Percentiles rank a stretch among this genome's conserved stretches.
Evolutionary conservation across 1,140 invertebrate genomes (phyloP).

Genomic region (Steinernema khuongi): DNA sequence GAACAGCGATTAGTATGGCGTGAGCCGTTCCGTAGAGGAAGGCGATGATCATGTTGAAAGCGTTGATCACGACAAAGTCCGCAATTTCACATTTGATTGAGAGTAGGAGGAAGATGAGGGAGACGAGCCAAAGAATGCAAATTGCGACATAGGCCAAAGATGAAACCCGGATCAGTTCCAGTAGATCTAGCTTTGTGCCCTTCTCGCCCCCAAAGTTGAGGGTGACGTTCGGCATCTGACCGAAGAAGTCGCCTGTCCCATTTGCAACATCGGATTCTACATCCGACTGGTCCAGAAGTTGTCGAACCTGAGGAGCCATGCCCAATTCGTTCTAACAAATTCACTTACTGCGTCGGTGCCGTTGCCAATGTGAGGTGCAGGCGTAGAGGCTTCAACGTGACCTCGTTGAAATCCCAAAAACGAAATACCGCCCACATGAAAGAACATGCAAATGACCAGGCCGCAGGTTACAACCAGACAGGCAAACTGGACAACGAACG

Average conservation of each 20-base stretch:
- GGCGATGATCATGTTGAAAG: constrained; percentile 42
- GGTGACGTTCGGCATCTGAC: constrained; percentile 36
- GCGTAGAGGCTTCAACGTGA: neutral
- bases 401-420: neutral
- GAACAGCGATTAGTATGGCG: constrained; percentile 37
- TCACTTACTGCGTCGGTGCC: neutral
- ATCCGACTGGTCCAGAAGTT: constrained; percentile 4
- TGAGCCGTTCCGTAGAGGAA: constrained; percentile 46
- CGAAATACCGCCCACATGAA: constrained; percentile 47
- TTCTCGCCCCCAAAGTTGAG: constrained; percentile 28
- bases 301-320: neutral
- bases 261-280: constrained; percentile 5
- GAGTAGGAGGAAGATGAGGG: constrained; percentile 43
- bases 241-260: constrained; percentile 30
- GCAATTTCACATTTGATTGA: constrained; percentile 50
- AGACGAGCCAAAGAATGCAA: constrained; percentile 47
- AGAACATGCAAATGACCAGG: constrained; percentile 46
- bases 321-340: constrained; percentile 16
- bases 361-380: neutral
- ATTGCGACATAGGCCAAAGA: constrained; percentile 47
- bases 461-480: constrained; percentile 36
- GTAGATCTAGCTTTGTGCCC: constrained; percentile 40
- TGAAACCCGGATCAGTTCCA: constrained; percentile 46
- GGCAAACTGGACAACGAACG: constrained; percentile 43
- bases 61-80: constrained; percentile 54